Percentiles rank a stretch among this genome's conserved stretches.
These are phyloP conservation scores for Seriola rivoliana DNA, from an alignment of 2,113 vertebrate species.

Conservation along the genomic window DNA sequence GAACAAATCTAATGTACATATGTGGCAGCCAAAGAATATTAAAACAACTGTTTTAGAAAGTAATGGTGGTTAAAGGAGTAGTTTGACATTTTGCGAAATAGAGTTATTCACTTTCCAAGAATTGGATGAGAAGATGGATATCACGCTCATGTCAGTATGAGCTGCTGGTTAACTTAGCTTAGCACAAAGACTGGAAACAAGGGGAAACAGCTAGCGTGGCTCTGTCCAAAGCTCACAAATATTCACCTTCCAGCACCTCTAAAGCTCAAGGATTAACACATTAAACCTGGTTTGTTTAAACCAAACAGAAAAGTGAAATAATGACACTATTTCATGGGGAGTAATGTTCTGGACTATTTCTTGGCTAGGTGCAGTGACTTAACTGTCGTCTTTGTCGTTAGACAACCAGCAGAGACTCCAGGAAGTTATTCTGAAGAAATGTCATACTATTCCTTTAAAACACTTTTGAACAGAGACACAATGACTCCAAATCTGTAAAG, in stretches of 20 bases:
- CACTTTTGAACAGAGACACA: background rate
- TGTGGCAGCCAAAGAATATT: background rate
- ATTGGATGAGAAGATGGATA: background rate
- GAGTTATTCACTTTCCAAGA: background rate
- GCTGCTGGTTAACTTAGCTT: conserved; percentile 26
- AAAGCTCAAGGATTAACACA: background rate
- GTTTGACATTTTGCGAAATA: background rate
- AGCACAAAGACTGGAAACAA: conserved; percentile 26
- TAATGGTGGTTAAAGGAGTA: background rate
- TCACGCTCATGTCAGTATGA: background rate
- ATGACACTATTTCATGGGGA: background rate
- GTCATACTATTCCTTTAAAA: conserved; percentile 12
- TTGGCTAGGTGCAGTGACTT: background rate
- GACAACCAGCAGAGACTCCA: background rate
- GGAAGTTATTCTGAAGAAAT: background rate
- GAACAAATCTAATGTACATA: background rate
- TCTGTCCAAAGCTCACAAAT: background rate
- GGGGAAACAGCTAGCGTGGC: background rate
- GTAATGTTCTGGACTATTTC: background rate
- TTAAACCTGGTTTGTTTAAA: background rate
- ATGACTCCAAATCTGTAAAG: background rate
- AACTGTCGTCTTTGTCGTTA: background rate
- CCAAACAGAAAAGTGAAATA: background rate
- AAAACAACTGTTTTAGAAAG: background rate
- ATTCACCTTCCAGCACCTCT: background rate